Evolutionary conservation across 2,888 invertebrate species (phyloP), one percentile per base, ranked within the genome.

Genomic region (Mesoligia furuncula): DNA sequence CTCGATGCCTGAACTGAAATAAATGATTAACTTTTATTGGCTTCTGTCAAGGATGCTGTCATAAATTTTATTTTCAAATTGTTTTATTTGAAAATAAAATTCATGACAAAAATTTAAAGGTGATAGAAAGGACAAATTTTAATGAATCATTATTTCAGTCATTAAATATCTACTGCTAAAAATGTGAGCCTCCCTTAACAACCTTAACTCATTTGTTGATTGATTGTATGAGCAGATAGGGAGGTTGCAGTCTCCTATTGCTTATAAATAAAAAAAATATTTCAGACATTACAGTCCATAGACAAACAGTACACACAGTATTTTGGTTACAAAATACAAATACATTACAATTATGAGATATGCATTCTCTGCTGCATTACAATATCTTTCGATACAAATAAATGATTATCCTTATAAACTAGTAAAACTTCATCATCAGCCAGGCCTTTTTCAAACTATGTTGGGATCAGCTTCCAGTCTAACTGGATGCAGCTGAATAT

Each of bases 1-100:
- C 90, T 98, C 98, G 81, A 98, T 97, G 87, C 98, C 97, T 84
- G 98, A 97, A 91, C 98, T 98, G 93, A 73, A 95, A 95, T 62
- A 76, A 77, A 72, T 45, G 5, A 15, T 64, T 61, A 8, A 5
- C 3, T 31, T 62, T 17, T 20, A 67, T 61, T 66, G 31, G 1
- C 1, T 51, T 45, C n/a, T 24, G 20, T 42, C 2, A 27, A 59
- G 36, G 24, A 36, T 31, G 31, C 20, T 48, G 15, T 8, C 8
- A 31, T 36, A 6, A n/a, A 24, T 13, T 17, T 17, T n/a, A n/a
- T n/a, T n/a, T n/a, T n/a, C n/a, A n/a, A n/a, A n/a, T n/a, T n/a
- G n/a, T n/a, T n/a, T n/a, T n/a, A n/a, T n/a, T n/a, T n/a, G n/a
- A n/a, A n/a, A n/a, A n/a, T n/a, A n/a, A n/a, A n/a, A n/a, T n/a